Evolutionary conservation across 2,888 invertebrate genomes (phyloP).

Genomic region (Caenorhabditis sp.): DNA sequence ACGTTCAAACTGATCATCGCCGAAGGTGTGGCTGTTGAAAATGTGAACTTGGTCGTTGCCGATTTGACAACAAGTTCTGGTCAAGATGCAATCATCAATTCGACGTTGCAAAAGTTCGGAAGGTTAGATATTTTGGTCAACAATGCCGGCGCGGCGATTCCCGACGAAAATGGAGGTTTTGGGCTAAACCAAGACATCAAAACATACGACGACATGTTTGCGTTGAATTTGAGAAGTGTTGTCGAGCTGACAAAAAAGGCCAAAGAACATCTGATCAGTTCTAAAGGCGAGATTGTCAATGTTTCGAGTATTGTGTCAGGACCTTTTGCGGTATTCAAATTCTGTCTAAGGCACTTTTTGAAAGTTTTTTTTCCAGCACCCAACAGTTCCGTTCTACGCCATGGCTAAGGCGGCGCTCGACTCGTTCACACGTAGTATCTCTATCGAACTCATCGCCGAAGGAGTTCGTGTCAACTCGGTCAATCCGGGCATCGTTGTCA

Average conservation of each 20-base stretch:
- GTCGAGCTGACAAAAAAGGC: slow-evolving; percentile 28
- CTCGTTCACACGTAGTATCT: slow-evolving; percentile 18
- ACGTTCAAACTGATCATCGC: slow-evolving; percentile 18
- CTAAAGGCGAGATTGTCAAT: slow-evolving; percentile 33
- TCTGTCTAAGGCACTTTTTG: slow-evolving; percentile 1
- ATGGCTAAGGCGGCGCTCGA: slow-evolving; percentile 28
- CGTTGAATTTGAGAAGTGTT: slow-evolving; percentile 14
- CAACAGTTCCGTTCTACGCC: slow-evolving; percentile 7
- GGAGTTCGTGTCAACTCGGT: slow-evolving; percentile 29
- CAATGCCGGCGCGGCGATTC: slow-evolving; percentile 16
- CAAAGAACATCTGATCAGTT: slow-evolving; percentile 3
- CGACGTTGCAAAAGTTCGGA: slow-evolving; percentile 21
- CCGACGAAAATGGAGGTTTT: slow-evolving; percentile 7
- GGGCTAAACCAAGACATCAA: slow-evolving; percentile 14
- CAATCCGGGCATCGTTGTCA: slow-evolving; percentile 12
- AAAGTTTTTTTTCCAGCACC: background rate
- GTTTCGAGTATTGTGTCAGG: slow-evolving; percentile 26
- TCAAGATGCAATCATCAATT: slow-evolving; percentile 12
- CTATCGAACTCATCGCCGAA: slow-evolving; percentile 18
- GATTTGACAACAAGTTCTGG: background rate
- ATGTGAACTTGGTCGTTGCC: slow-evolving; percentile 18
- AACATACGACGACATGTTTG: slow-evolving; percentile 5
- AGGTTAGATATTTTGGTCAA: slow-evolving; percentile 27
- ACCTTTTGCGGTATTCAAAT: background rate
- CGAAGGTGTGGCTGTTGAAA: slow-evolving; percentile 19